Evolutionary conservation across 2,113 vertebrate species (phyloP).

Genomic region (Platichthys stellatus): DNA sequence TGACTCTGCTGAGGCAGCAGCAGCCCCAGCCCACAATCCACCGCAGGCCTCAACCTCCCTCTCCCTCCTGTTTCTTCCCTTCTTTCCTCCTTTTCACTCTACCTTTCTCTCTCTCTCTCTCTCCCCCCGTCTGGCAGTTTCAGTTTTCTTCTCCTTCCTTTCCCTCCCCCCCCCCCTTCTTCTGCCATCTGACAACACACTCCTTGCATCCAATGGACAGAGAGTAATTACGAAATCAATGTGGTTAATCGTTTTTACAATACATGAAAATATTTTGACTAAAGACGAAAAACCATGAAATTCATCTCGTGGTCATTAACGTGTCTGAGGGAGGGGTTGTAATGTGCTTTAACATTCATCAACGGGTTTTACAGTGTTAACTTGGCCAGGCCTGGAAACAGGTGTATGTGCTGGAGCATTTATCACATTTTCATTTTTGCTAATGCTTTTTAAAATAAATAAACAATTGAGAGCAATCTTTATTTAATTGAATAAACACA

Average conservation of each 20-base stretch:
- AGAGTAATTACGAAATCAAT: slow-evolving; percentile 57
- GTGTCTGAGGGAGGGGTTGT: slow-evolving; percentile 11
- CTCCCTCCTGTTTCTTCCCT: slow-evolving; percentile 47
- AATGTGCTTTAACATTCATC: slow-evolving; percentile 13
- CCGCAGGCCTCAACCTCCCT: slow-evolving; percentile 70
- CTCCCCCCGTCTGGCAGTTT: neutral
- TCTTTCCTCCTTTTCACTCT: slow-evolving; percentile 21
- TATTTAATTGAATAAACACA: neutral
- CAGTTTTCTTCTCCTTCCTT: neutral
- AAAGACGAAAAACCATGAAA: slow-evolving; percentile 28
- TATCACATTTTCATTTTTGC: neutral
- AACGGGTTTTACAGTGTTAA: neutral
- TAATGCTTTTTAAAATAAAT: neutral
- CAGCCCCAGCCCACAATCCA: slow-evolving; percentile 76
- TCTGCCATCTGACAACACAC: slow-evolving; percentile 6
- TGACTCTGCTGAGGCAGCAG: slow-evolving; percentile 78
- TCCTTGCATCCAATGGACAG: neutral
- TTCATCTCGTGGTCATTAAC: slow-evolving; percentile 15
- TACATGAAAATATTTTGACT: slow-evolving; percentile 42
- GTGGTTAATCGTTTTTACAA: slow-evolving; percentile 36
- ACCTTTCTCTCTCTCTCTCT: slow-evolving; percentile 17
- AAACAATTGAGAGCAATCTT: too few relatives aligned
- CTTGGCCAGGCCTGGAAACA: slow-evolving; percentile 18
- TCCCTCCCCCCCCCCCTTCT: neutral
- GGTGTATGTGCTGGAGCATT: slow-evolving; percentile 14